phyloP scores from a whole-genome alignment of 2,113 vertebrate species.

The Onychorhynchus coronatus region DNA sequence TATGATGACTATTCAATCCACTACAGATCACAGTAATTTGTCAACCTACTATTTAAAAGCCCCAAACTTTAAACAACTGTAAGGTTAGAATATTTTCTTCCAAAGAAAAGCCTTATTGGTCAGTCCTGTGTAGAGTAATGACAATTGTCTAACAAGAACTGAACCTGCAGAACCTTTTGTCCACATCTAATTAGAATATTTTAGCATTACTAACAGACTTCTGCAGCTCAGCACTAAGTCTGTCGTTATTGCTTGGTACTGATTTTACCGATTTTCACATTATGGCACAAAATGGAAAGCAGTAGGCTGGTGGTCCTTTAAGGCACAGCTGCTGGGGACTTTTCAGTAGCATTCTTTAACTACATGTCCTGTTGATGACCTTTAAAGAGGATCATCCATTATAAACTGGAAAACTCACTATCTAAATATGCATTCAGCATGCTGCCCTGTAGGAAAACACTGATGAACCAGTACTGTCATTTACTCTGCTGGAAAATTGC shows the following conservation, averaged over 20 bases:
- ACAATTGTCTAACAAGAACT: neutral
- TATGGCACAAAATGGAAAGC: neutral
- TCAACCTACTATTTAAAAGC: neutral
- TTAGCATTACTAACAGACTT: neutral
- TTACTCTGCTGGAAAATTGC: neutral
- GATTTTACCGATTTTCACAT: neutral
- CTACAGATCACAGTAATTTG: neutral
- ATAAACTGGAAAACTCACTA: neutral
- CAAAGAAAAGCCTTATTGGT: neutral
- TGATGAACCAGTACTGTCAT: neutral
- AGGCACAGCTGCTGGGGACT: neutral
- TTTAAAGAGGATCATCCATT: neutral
- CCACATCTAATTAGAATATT: neutral
- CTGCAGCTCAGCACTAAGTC: neutral
- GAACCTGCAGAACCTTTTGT: neutral
- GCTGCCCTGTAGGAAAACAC: fast-evolving
- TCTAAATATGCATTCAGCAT: neutral
- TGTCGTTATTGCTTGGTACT: neutral
- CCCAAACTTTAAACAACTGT: neutral
- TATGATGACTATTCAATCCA: neutral
- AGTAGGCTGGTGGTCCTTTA: neutral
- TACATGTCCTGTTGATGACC: neutral
- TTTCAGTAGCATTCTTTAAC: neutral
- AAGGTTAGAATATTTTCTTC: neutral
- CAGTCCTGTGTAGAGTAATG: neutral